Evolutionary conservation across 2,113 vertebrate genomes (phyloP).

Genomic region (Nibea coibor): DNA sequence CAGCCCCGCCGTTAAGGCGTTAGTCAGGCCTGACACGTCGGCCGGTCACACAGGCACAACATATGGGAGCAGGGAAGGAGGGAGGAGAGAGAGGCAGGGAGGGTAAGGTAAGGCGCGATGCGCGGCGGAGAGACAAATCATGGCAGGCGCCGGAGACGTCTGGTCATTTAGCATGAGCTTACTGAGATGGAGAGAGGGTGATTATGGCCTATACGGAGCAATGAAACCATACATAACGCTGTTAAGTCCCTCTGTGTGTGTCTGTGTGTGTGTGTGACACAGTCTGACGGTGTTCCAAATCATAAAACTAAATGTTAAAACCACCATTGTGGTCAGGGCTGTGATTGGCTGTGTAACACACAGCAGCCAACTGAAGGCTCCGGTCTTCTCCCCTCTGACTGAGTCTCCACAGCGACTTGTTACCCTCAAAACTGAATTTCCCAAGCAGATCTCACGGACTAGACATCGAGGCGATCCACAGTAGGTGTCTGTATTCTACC

Average conservation of each 20-base stretch:
- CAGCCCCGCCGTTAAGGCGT: slow-evolving; percentile 78
- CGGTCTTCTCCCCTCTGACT: slow-evolving; percentile 52
- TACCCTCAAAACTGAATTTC: slow-evolving; percentile 69
- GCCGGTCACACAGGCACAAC: slow-evolving; percentile 84
- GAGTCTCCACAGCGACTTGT: slow-evolving; percentile 60
- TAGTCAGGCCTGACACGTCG: slow-evolving; percentile 84
- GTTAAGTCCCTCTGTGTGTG: slow-evolving; percentile 60
- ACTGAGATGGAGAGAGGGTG: slow-evolving; percentile 79
- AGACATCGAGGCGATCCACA: slow-evolving; percentile 10
- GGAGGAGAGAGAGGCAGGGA: slow-evolving; percentile 40
- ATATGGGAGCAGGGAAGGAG: slow-evolving; percentile 74
- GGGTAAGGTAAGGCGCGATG: slow-evolving; percentile 61
- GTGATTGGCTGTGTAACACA: slow-evolving; percentile 51
- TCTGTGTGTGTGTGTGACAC: slow-evolving; percentile 32
- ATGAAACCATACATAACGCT: slow-evolving; percentile 73
- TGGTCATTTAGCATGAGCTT: slow-evolving; percentile 80
- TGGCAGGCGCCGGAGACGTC: slow-evolving; percentile 71
- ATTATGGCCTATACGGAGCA: slow-evolving; percentile 71
- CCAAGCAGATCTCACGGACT: slow-evolving; percentile 61
- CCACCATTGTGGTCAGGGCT: slow-evolving; percentile 48
- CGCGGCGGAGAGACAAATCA: slow-evolving; percentile 73
- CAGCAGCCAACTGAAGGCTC: slow-evolving; percentile 30
- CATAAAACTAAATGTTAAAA: slow-evolving; percentile 76
- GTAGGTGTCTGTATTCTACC: not conserved
- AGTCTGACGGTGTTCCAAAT: slow-evolving; percentile 65